phyloP scores from a whole-genome alignment of 2,113 vertebrate genomes.

The Podarcis cretensis region DNA sequence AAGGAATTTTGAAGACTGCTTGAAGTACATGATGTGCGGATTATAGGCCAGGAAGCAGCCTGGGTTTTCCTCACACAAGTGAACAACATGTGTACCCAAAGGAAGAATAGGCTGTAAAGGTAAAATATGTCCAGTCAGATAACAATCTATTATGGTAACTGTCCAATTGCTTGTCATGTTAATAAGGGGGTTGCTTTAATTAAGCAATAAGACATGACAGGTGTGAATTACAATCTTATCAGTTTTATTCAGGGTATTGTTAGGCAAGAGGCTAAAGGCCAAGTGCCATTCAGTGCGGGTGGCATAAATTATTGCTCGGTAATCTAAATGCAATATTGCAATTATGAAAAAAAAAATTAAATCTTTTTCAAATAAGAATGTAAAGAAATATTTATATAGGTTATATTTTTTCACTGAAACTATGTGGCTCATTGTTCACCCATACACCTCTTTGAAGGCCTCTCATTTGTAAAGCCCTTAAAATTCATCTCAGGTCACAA shows the following conservation, averaged over 20 bases:
- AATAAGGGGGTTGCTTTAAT: slow-evolving; percentile 77
- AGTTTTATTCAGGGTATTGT: slow-evolving; percentile 75
- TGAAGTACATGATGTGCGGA: background rate
- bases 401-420: slow-evolving; percentile 26
- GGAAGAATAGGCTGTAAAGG: slow-evolving; percentile 59
- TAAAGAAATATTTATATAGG: slow-evolving; percentile 26
- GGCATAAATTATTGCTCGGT: slow-evolving; percentile 62
- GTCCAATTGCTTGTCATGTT: slow-evolving; percentile 76
- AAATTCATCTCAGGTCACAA: slow-evolving; percentile 66
- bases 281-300: slow-evolving; percentile 50
- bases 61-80: slow-evolving; percentile 39
- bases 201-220: slow-evolving; percentile 78
- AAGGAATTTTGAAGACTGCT: background rate
- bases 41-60: slow-evolving; percentile 16
- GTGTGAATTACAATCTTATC: slow-evolving; percentile 76
- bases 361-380: slow-evolving; percentile 37
- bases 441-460: slow-evolving; percentile 37
- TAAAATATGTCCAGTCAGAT: slow-evolving; percentile 68
- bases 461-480: slow-evolving; percentile 54
- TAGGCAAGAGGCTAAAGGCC: slow-evolving; percentile 76
- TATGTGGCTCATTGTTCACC: background rate
- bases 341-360: slow-evolving; percentile 39
- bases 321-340: slow-evolving; percentile 57
- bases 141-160: slow-evolving; percentile 77
- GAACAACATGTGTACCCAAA: slow-evolving; percentile 38